Evolutionary conservation across 2,113 vertebrate genomes (phyloP).

Genomic region (Rhipidura dahli): DNA sequence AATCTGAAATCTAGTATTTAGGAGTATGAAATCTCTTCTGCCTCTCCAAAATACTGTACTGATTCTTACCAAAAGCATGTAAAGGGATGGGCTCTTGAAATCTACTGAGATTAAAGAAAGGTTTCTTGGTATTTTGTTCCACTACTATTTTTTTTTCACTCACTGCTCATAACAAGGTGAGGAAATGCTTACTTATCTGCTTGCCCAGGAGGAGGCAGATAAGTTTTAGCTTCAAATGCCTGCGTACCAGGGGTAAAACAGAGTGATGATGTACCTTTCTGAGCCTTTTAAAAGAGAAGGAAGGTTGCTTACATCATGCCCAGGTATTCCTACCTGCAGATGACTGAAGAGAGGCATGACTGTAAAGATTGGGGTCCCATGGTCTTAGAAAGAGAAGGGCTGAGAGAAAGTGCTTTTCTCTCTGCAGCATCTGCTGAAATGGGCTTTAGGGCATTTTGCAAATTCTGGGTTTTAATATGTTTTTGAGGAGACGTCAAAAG

Average conservation of each 20-base stretch:
- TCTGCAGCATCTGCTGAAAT: background rate
- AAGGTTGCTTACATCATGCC: background rate
- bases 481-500: background rate
- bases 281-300: background rate
- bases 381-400: background rate
- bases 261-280: background rate
- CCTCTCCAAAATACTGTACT: background rate
- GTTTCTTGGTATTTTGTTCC: background rate
- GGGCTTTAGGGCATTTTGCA: background rate
- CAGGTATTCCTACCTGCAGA: background rate
- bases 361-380: rapidly evolving
- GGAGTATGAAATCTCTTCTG: background rate
- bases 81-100: background rate
- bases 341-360: background rate
- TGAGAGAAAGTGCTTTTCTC: background rate
- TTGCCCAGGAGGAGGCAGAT: background rate
- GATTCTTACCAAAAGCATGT: background rate
- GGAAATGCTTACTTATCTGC: background rate
- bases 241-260: background rate
- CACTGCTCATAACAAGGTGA: background rate
- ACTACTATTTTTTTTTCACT: background rate
- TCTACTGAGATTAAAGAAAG: background rate
- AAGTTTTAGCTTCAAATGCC: background rate
- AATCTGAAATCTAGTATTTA: background rate
- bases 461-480: background rate